Evolutionary conservation across 2,797 vertebrate genomes (phyloP).

Genomic region (Acanthis flammea): DNA sequence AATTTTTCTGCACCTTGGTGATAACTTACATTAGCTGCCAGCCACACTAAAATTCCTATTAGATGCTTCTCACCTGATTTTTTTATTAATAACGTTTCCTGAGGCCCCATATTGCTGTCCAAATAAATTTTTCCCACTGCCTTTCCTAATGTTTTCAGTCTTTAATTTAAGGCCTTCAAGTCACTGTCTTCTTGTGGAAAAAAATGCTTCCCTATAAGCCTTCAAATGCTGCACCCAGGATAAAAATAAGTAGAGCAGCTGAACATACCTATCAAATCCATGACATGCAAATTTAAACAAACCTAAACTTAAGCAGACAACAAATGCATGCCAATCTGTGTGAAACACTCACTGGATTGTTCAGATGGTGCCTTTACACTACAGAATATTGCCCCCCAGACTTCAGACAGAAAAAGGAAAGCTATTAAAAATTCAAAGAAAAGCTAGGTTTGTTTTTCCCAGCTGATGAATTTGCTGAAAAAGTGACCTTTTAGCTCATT

Average conservation of each 20-base stretch:
- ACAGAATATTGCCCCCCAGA: background rate
- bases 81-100: background rate
- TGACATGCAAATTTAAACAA: background rate
- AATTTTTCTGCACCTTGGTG: background rate
- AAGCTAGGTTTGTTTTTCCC: background rate
- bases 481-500: conserved; percentile 10
- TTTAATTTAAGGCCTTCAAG: background rate
- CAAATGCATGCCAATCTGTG: background rate
- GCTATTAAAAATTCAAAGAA: background rate
- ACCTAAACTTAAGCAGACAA: background rate
- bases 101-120: background rate
- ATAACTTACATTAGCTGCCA: background rate
- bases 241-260: background rate
- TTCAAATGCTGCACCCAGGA: background rate
- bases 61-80: background rate
- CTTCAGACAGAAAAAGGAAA: background rate
- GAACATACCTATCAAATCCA: background rate
- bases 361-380: background rate
- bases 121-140: background rate
- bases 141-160: background rate
- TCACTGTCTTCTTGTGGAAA: background rate
- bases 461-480: background rate
- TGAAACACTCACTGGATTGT: background rate
- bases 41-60: background rate
- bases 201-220: background rate